Percentiles rank a stretch among this genome's conserved stretches.
These are phyloP conservation scores for Oreochromis aureus DNA, from an alignment of 2,113 vertebrate species.

Conservation along the genomic window DNA sequence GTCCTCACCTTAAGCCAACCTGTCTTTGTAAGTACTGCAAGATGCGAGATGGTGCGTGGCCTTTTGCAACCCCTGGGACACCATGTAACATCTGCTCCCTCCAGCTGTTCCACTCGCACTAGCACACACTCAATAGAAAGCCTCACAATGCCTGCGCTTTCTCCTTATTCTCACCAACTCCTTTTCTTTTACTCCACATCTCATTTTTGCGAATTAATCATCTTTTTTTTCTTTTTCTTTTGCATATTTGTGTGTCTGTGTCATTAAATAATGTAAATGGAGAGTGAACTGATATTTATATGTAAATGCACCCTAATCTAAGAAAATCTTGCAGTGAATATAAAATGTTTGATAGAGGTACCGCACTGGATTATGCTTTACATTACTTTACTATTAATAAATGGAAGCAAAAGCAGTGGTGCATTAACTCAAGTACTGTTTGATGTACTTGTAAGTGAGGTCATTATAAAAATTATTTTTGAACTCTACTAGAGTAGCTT, in stretches of 20 bases:
- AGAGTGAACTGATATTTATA: background rate
- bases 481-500: background rate
- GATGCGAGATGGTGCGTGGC: background rate
- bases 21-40: background rate
- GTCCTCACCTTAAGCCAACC: background rate
- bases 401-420: background rate
- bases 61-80: background rate
- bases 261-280: background rate
- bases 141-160: background rate
- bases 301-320: background rate
- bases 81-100: constrained; percentile 32
- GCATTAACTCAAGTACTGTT: background rate
- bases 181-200: background rate
- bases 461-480: background rate
- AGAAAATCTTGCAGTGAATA: background rate
- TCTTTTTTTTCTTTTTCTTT: background rate
- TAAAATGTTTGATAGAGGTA: background rate
- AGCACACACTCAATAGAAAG: background rate
- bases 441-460: background rate
- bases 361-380: background rate
- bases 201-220: background rate
- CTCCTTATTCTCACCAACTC: background rate
- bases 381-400: background rate
- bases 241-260: background rate
- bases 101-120: constrained; percentile 17